Conservation (phyloP, 2,888 invertebrate species). For the Caenorhabditis japonica region DNA sequence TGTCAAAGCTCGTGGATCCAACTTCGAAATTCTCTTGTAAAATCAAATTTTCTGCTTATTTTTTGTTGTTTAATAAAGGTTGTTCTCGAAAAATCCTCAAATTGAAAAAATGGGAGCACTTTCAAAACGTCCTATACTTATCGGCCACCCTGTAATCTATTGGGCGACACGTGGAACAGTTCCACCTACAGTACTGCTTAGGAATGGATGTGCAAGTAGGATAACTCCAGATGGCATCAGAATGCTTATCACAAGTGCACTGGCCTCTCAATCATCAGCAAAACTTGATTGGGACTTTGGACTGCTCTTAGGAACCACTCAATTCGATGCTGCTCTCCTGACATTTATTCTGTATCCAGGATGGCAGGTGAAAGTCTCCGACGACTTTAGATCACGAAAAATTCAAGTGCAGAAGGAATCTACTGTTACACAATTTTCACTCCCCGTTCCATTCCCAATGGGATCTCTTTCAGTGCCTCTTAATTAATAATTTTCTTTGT, state of each 20-base stretch:
- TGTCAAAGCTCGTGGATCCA: too few species aligned
- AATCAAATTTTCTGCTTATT: too few species aligned
- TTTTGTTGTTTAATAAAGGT: too few species aligned
- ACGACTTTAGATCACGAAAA: conserved; percentile 43
- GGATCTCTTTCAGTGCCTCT: conserved; percentile 1
- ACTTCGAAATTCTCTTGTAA: too few species aligned
- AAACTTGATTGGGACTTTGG: conserved; percentile 53
- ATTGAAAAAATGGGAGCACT: too few species aligned
- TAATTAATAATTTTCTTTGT: background rate
- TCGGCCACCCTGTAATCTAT: too few species aligned
- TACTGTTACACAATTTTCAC: conserved; percentile 5
- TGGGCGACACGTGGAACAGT: conserved; percentile 24
- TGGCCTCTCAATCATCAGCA: background rate
- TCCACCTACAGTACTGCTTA: conserved; percentile 17
- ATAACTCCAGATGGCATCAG: conserved; percentile 40
- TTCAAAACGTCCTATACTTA: too few species aligned
- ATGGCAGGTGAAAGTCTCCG: conserved; percentile 12
- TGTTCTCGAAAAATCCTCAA: too few species aligned
- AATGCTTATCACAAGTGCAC: conserved; percentile 15
- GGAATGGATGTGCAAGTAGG: conserved; percentile 34
- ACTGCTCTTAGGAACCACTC: conserved; percentile 24
- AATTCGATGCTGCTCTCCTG: conserved; percentile 24
- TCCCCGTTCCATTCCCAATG: conserved; percentile 22
- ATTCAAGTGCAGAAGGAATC: conserved; percentile 4
- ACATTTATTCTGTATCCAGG: conserved; percentile 32